Conservation (phyloP, 2,113 vertebrate species). For the Acanthochromis polyacanthus region DNA sequence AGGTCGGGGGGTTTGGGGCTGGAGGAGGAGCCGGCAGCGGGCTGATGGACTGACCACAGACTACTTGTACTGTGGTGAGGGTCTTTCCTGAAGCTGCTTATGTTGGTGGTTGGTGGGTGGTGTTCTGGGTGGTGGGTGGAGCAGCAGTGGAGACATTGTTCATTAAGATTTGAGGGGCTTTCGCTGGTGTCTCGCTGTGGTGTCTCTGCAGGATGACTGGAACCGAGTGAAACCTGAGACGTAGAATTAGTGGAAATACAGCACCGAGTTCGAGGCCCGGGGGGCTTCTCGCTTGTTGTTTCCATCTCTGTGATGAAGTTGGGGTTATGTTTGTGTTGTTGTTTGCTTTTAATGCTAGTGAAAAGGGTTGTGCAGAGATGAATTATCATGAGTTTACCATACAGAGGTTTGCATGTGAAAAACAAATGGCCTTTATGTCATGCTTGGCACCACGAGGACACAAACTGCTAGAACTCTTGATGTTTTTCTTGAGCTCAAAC, state of each 20-base stretch:
- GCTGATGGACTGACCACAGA: conserved; percentile 66
- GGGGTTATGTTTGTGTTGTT: conserved; percentile 27
- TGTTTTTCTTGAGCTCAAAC: conserved; percentile 66
- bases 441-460: conserved; percentile 62
- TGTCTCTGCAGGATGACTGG: conserved; percentile 54
- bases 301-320: conserved; percentile 16
- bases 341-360: conserved; percentile 21
- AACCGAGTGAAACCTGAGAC: conserved; percentile 72
- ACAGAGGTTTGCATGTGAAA: conserved; percentile 53
- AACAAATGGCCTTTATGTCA: conserved; percentile 76
- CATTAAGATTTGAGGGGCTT: conserved; percentile 70
- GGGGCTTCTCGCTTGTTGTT: conserved; percentile 12
- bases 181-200: conserved; percentile 53
- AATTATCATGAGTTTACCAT: conserved; percentile 23
- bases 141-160: conserved; percentile 73
- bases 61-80: conserved; percentile 76
- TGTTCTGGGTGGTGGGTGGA: conserved; percentile 55
- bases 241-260: conserved; percentile 46
- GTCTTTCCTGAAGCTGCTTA: conserved; percentile 77
- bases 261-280: not conserved
- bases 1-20: conserved; percentile 62
- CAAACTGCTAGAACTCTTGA: conserved; percentile 51
- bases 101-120: conserved; percentile 70
- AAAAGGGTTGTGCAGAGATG: not conserved
- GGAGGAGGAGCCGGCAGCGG: conserved; percentile 50